Evolutionary conservation across 1,140 invertebrate genomes (phyloP).

Genomic region (Drosophila lini): DNA sequence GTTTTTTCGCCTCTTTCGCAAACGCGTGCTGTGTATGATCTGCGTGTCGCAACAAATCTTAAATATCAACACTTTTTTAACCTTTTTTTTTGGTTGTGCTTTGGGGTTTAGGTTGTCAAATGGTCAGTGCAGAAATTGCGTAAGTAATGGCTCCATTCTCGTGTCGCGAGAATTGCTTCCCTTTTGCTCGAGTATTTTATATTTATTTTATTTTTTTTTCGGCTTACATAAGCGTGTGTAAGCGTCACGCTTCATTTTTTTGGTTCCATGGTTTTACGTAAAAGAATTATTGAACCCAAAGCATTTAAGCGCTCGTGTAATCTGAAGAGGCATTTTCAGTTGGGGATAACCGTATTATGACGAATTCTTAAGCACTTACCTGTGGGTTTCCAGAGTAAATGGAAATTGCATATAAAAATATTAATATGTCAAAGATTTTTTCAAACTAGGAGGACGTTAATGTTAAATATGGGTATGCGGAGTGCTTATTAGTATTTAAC

Average conservation of each 20-base stretch:
- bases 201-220: conserved; percentile 4
- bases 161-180: conserved; percentile 4
- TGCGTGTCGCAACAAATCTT: conserved; percentile 52
- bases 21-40: conserved; percentile 35
- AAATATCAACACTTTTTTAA: conserved; percentile 36
- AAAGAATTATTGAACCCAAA: conserved; percentile 39
- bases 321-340: conserved; percentile 52
- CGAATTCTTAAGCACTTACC: conserved; percentile 58
- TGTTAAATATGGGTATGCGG: background rate
- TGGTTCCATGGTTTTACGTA: conserved; percentile 24
- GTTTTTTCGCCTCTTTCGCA: conserved; percentile 48
- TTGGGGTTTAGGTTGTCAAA: conserved; percentile 6
- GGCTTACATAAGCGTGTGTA: conserved; percentile 51
- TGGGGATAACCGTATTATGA: conserved; percentile 64
- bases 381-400: background rate
- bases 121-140: conserved; percentile 48
- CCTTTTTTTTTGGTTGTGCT: background rate
- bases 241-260: conserved; percentile 42
- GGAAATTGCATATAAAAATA: background rate
- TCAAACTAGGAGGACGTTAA: background rate
- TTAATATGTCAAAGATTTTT: background rate
- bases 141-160: conserved; percentile 24
- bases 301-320: conserved; percentile 40
- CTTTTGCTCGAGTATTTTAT: background rate
- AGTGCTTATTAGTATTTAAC: background rate